Conservation (phyloP, 2,888 invertebrate genomes). For the Diarsia rubi region DNA sequence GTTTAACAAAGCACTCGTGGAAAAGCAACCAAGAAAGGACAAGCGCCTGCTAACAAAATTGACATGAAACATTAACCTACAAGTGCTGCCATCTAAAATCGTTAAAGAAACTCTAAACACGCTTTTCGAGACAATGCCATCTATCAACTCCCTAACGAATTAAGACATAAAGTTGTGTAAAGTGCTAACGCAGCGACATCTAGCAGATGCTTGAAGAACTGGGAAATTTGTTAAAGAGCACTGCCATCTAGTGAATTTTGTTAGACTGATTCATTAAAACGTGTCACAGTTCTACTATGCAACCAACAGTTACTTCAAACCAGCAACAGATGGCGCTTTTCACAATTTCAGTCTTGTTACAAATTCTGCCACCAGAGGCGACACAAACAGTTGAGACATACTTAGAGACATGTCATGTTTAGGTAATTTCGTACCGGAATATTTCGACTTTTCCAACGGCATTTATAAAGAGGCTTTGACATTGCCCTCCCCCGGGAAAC, state of each 20-base stretch:
- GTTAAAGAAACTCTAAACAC: background rate
- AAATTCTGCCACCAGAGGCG: slow-evolving; percentile 3
- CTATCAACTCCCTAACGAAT: background rate
- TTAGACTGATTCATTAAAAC: background rate
- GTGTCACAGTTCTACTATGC: accelerated
- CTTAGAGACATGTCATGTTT: slow-evolving; percentile 28
- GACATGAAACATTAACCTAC: background rate
- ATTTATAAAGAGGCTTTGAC: slow-evolving; percentile 58
- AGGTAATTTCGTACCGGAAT: slow-evolving; percentile 53
- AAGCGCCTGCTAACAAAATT: background rate
- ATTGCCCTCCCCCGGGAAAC: slow-evolving; percentile 58
- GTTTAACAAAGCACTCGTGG: accelerated
- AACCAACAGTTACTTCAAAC: background rate
- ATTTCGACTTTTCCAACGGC: slow-evolving; percentile 54
- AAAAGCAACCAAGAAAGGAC: background rate
- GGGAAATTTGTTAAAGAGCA: accelerated
- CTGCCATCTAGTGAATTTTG: slow-evolving; percentile 16
- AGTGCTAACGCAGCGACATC: background rate
- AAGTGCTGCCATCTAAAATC: background rate
- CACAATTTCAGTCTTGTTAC: background rate
- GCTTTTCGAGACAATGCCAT: slow-evolving; percentile 21
- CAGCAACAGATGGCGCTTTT: slow-evolving; percentile 52
- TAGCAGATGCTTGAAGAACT: background rate
- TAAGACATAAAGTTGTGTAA: background rate
- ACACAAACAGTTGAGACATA: slow-evolving; percentile 14